Base-by-base conservation (phyloP, 2,113 vertebrate genomes). In the Scartelaos histophorus region DNA sequence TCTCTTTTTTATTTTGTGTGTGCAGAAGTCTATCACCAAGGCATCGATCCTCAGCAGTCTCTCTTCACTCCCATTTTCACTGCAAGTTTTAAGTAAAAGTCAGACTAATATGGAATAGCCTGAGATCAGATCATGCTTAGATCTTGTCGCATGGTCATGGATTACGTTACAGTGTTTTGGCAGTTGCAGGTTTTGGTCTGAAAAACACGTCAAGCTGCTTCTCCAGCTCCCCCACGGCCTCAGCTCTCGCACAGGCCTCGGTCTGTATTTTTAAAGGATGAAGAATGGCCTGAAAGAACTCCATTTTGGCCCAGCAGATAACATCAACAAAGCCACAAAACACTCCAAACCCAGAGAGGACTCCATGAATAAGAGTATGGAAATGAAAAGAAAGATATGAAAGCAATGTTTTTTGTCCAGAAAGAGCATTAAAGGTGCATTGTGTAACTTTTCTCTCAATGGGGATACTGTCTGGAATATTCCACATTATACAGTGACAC, bases 231-330 rank as follows among this genome's bases (percentile, higher is more conserved):
- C 15, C 3, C 5, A 43, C 38, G 10, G 35, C 35, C 38, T 43
- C 38, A 29, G 29, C 29, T 57, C 11, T 11, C 22, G 13, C 58
- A 29, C 58, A 34, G 57, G 1, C 13, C 58, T 34, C 15, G 16
- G 25, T 34, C 16, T 0, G 24, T 34, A 1, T 34, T 34, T 34
- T 34, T 15, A 61, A 61, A 61, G 25, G 25, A 34, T 61, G 58
- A 61, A 34, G 25, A 61, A 61, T 61, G 58, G 25, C 17, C 15
- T 61, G 58, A 61, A 61, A 61, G 58, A 19, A 61, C 24, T 34
- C 58, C 7, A 61, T 61, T 61, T 61, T 13, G 13, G 58, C 25
- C 29, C 25, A 29, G 25, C 5, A 34, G 58, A 34, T 19, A 61
- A 61, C 58, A 34, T 61, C 58, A 25, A 29, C 13, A 61, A 34